These are phyloP conservation scores for Dorcus parallelipipedus DNA, from an alignment of 2,888 invertebrate species.

Conservation along the genomic window DNA sequence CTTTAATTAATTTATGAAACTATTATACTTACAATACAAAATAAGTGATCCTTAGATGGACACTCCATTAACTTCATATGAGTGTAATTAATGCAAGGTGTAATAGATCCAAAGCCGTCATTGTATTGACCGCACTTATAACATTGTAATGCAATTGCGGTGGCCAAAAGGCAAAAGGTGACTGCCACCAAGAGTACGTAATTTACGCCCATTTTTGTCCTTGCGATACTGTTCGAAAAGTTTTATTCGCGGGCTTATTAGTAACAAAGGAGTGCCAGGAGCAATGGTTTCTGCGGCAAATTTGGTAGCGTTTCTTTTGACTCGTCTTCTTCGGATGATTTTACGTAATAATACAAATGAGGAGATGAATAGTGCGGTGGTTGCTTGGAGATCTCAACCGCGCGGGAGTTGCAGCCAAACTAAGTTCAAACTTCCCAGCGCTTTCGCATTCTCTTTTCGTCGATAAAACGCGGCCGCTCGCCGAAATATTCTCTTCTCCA, in stretches of 20 bases:
- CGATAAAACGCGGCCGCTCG: constrained; percentile 20
- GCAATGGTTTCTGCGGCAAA: background rate
- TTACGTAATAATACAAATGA: background rate
- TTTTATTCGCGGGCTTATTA: background rate
- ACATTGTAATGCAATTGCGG: constrained; percentile 59
- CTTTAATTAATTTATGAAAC: no score
- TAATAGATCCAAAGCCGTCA: constrained; percentile 81
- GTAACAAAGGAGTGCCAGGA: background rate
- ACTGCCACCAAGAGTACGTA: constrained; percentile 18
- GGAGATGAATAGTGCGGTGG: background rate
- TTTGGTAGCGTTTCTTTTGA: background rate
- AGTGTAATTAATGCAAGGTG: constrained; percentile 76
- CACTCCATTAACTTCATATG: constrained; percentile 71
- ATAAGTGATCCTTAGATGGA: constrained; percentile 56
- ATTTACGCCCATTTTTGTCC: constrained; percentile 20
- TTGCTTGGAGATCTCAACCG: constrained; percentile 24
- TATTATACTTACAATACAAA: constrained; percentile 71
- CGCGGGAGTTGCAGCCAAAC: constrained; percentile 35
- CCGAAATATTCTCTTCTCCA: constrained; percentile 3
- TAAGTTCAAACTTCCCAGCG: constrained; percentile 31
- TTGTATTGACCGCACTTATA: constrained; percentile 82
- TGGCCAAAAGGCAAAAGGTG: constrained; percentile 26
- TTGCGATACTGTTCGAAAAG: background rate
- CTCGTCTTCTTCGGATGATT: background rate
- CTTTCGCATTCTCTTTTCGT: constrained; percentile 14